Percentiles rank a stretch among this genome's conserved stretches.
phyloP scores from a whole-genome alignment of 2,113 vertebrate species.

The Lynx canadensis region DNA sequence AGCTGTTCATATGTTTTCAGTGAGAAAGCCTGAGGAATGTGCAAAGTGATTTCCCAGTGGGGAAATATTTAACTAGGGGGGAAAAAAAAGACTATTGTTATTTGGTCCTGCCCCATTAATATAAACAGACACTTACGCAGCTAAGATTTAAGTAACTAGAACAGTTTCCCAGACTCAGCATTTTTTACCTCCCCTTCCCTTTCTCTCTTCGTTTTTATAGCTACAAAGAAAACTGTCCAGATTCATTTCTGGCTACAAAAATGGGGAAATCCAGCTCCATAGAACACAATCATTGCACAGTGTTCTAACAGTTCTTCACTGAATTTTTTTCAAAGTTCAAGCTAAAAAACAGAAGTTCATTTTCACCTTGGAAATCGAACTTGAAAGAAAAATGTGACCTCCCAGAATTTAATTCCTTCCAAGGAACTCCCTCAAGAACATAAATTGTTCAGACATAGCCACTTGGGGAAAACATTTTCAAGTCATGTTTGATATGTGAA shows the following conservation, averaged over 20 bases:
- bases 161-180: conserved; percentile 49
- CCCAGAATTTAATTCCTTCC: conserved; percentile 66
- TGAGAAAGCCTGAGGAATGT: conserved; percentile 15
- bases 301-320: conserved; percentile 19
- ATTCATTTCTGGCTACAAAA: conserved; percentile 52
- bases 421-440: conserved; percentile 63
- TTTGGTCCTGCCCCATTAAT: conserved; percentile 25
- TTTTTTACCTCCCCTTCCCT: conserved; percentile 51
- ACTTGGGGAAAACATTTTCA: conserved; percentile 66
- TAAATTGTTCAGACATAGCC: conserved; percentile 67
- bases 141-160: conserved; percentile 54
- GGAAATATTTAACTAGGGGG: neutral
- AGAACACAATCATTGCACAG: neutral
- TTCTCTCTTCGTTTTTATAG: conserved; percentile 43
- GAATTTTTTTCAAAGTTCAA: conserved; percentile 43
- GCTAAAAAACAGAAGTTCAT: conserved; percentile 73
- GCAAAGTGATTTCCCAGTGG: neutral
- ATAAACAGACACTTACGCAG: conserved; percentile 46
- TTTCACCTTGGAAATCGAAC: conserved; percentile 70
- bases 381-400: conserved; percentile 77
- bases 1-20: conserved; percentile 42
- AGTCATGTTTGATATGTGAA: conserved; percentile 63
- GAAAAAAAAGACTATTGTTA: conserved; percentile 16
- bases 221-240: conserved; percentile 46
- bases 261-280: neutral